A percentile compares a stretch with the other conserved stretches of the same genome.
Evolutionary conservation across 2,797 vertebrate genomes (phyloP).

Genomic region (Phataginus tetradactyla): DNA sequence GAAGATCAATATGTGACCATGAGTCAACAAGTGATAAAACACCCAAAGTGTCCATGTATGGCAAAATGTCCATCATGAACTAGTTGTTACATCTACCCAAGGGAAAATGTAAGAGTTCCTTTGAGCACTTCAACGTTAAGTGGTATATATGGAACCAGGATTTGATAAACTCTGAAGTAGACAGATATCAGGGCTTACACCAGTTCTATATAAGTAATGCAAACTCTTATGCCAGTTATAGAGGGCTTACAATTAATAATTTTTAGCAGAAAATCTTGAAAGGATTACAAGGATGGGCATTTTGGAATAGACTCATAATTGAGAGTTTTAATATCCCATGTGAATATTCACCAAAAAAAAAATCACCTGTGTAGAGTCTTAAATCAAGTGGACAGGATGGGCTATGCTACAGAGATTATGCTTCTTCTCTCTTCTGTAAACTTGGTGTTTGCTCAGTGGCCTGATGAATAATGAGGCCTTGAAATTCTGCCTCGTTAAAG

Average conservation of each 20-base stretch:
- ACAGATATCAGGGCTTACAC: neutral
- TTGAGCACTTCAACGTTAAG: neutral
- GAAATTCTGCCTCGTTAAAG: neutral
- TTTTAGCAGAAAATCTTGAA: neutral
- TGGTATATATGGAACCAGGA: neutral
- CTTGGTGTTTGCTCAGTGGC: neutral
- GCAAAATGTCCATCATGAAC: neutral
- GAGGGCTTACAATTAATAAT: neutral
- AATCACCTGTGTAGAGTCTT: neutral
- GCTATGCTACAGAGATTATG: neutral
- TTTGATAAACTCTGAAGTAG: neutral
- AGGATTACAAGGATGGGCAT: rapidly evolving
- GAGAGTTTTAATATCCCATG: neutral
- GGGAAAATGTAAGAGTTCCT: neutral
- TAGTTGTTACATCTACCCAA: neutral
- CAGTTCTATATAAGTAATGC: neutral
- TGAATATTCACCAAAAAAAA: neutral
- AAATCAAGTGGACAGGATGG: neutral
- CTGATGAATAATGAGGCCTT: neutral
- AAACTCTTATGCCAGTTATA: neutral
- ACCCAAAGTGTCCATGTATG: neutral
- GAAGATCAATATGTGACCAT: neutral
- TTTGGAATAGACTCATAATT: neutral
- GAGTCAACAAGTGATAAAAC: neutral
- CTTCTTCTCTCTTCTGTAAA: neutral